Base-by-base conservation (phyloP, 2,113 vertebrate species). In the Galbula dea region DNA sequence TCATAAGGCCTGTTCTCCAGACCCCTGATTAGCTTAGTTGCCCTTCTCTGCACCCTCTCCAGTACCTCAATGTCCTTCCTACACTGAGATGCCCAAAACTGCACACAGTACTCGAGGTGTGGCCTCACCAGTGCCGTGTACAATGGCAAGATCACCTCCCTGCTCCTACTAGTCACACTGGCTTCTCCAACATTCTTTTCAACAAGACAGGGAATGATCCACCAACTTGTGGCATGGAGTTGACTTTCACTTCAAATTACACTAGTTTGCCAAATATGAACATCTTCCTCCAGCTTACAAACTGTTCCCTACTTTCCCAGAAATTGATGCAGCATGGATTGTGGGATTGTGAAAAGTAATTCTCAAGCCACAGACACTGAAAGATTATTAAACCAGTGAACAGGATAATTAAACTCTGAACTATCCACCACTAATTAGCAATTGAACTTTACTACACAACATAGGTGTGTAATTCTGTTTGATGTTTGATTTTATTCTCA, bases 351-450 rank as follows among this genome's bases (percentile, higher is more conserved):
- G 57, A 48, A 66, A 15, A 92, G 20, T 30, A 71, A 83, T 71
- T 65, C 71, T 77, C n/a, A 77, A 76, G 55, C 27, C 22, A 84
- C n/a, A 55, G 45, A 75, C 41, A 30, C 0, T 32, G 71, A 32
- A 83, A 77, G 75, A 92, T 94, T 52, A 92, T 45, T 46, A 87
- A 83, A 59, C 55, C 81, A 94, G 67, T 61, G 71, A 89, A 51
- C n/a, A 73, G 66, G 46, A 52, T 91, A 94, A 96, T 90, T 93
- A 92, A 90, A 86, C 67, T 79, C 43, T 22, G 48, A 92, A 52
- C 12, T 36, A 92, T 83, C 74, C 19, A 37, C 48, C 83, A 27
- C 39, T 90, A 74, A 90, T 92, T 79, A 74, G 80, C n/a, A 83
- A 68, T 3, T 65, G 52, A 91, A 74, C 76, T 78, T 76, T 45